These are phyloP conservation scores for Folsomia manolachei DNA, from an alignment of 2,888 invertebrate genomes.

Conservation along the genomic window DNA sequence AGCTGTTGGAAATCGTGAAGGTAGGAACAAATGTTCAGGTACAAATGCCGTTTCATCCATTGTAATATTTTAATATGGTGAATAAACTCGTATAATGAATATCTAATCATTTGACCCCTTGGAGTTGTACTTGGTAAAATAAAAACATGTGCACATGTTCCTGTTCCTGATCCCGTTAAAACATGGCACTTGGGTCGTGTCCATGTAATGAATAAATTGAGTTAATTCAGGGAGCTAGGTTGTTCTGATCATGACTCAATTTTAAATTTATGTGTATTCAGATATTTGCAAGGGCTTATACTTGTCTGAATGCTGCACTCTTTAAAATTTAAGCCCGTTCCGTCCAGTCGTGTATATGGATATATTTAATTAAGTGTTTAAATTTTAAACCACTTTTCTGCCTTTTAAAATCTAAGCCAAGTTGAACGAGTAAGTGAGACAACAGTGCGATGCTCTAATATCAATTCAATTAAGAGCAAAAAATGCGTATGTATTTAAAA, in stretches of 20 bases:
- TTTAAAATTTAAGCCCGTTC: not conserved
- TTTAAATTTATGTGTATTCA: conserved; percentile 1
- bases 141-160: not conserved
- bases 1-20: conserved; percentile 5
- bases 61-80: conserved; percentile 6
- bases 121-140: not conserved
- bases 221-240: conserved; percentile 15
- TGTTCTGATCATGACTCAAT: conserved; percentile 16
- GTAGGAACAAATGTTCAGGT: no score
- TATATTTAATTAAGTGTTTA: not conserved
- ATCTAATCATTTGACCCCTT: conserved; percentile 17
- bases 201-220: conserved; percentile 19
- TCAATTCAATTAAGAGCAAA: not conserved
- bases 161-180: not conserved
- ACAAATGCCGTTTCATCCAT: no score
- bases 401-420: no score
- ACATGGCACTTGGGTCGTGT: conserved; percentile 15
- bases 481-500: not conserved
- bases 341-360: no score
- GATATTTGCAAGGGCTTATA: no score
- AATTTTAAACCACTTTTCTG: not conserved
- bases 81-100: conserved; percentile 14
- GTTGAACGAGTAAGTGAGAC: not conserved
- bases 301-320: not conserved
- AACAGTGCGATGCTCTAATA: not conserved